Conservation (phyloP, 2,113 vertebrate genomes). For the Stegastes partitus region DNA sequence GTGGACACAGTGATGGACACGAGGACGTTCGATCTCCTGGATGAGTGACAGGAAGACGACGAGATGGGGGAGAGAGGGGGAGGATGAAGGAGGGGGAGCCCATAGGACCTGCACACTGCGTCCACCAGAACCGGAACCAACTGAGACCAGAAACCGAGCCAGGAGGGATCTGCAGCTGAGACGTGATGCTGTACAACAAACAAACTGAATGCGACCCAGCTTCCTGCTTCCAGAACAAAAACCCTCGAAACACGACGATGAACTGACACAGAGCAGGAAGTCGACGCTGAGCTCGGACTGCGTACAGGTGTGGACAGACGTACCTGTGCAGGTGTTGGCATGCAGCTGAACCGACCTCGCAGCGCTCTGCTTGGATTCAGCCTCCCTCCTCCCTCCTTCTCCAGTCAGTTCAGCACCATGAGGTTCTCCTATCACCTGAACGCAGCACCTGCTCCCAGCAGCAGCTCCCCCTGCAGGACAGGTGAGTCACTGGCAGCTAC, state of each 20-base stretch:
- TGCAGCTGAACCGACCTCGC: conserved; percentile 80
- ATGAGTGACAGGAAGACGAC: conserved; percentile 8
- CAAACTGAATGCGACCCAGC: no score
- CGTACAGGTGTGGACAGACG: not conserved
- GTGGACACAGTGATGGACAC: conserved; percentile 26
- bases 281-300: conserved; percentile 1
- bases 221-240: fast-evolving
- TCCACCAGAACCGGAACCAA: not conserved
- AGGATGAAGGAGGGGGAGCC: conserved; percentile 34
- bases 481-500: conserved; percentile 67
- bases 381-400: conserved; percentile 71
- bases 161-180: no score
- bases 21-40: not conserved
- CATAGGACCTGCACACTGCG: conserved; percentile 25
- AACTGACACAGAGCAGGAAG: not conserved
- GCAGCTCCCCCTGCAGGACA: conserved; percentile 69
- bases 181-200: not conserved
- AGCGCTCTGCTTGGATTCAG: conserved; percentile 67
- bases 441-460: conserved; percentile 10
- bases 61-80: conserved; percentile 46
- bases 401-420: conserved; percentile 82
- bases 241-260: not conserved
- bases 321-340: conserved; percentile 47
- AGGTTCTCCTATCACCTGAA: conserved; percentile 85
- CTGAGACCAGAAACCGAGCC: not conserved